phyloP scores from a whole-genome alignment of 2,797 vertebrate genomes.

The Poecilia picta region DNA sequence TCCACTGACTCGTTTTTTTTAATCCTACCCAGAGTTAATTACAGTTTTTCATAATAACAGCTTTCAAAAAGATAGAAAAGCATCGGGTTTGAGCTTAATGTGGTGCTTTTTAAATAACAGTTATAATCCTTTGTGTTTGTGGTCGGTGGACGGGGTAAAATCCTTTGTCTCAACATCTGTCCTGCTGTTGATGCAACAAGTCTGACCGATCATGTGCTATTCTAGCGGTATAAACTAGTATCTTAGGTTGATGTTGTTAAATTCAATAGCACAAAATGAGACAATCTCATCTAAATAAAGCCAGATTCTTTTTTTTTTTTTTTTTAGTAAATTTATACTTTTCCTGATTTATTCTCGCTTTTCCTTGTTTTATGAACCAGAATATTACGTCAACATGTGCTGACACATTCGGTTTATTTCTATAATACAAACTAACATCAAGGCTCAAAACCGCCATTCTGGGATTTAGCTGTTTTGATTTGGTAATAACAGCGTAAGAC shows the following conservation, averaged over 20 bases:
- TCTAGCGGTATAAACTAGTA: conserved; percentile 1
- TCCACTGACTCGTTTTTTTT: conserved; percentile 42
- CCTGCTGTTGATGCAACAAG: conserved; percentile 62
- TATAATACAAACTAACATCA: background rate
- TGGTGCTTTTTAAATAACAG: conserved; percentile 26
- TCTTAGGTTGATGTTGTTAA: background rate
- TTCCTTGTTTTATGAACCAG: background rate
- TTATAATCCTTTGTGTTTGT: conserved; percentile 29
- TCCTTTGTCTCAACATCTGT: conserved; percentile 82
- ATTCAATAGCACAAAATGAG: background rate
- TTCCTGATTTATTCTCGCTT: fast-evolving
- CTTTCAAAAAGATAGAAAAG: conserved; percentile 48
- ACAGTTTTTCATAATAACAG: conserved; percentile 70
- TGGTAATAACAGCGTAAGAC: background rate
- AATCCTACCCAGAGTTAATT: conserved; percentile 58
- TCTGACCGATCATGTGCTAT: conserved; percentile 15
- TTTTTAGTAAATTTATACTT: background rate
- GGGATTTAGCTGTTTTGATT: background rate
- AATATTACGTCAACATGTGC: fast-evolving
- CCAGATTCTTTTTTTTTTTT: background rate
- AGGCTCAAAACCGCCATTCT: conserved; percentile 17
- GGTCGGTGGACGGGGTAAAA: conserved; percentile 63
- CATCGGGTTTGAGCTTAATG: conserved; percentile 21
- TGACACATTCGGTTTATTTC: conserved; percentile 22
- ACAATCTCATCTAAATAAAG: background rate